Percentiles rank a stretch among this genome's conserved stretches.
These are phyloP conservation scores for Megathymus violae DNA, from an alignment of 1,140 invertebrate species.

Conservation along the genomic window DNA sequence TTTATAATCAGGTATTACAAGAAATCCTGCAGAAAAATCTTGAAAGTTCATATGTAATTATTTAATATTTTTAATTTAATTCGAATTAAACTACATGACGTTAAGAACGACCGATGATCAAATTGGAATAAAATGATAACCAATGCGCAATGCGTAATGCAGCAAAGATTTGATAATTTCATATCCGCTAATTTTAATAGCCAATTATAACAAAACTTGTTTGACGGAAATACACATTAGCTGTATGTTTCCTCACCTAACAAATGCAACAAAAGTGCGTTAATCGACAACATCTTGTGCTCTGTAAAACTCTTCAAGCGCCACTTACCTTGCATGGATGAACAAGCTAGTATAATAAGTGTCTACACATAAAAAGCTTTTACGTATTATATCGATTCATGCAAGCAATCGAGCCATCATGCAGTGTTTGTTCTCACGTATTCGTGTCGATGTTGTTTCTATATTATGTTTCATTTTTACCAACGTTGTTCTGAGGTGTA, in stretches of 20 bases:
- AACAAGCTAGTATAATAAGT: slow-evolving; percentile 41
- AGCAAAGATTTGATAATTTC: background rate
- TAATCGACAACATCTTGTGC: slow-evolving; percentile 24
- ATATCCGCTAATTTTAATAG: background rate
- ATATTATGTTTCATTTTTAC: slow-evolving; percentile 43
- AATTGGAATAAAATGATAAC: background rate
- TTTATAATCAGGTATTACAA: background rate
- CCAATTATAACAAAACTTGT: slow-evolving; percentile 1
- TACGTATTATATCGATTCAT: slow-evolving; percentile 70
- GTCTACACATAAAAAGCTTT: slow-evolving; percentile 80
- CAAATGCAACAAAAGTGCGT: slow-evolving; percentile 17
- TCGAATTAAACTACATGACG: background rate
- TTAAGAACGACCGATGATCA: background rate
- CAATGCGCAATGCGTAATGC: background rate
- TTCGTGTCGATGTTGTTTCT: slow-evolving; percentile 44
- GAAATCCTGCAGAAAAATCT: background rate
- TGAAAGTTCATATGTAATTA: no score
- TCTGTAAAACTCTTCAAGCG: slow-evolving; percentile 24
- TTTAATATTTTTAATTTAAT: no score
- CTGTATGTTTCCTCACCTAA: background rate
- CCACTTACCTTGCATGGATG: slow-evolving; percentile 53
- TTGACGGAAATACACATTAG: background rate
- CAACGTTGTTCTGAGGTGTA: slow-evolving; percentile 53
- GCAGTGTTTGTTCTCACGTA: slow-evolving; percentile 68
- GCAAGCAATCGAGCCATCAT: slow-evolving; percentile 74